Conservation (phyloP, 2,797 vertebrate genomes). For the Florisuga fusca region DNA sequence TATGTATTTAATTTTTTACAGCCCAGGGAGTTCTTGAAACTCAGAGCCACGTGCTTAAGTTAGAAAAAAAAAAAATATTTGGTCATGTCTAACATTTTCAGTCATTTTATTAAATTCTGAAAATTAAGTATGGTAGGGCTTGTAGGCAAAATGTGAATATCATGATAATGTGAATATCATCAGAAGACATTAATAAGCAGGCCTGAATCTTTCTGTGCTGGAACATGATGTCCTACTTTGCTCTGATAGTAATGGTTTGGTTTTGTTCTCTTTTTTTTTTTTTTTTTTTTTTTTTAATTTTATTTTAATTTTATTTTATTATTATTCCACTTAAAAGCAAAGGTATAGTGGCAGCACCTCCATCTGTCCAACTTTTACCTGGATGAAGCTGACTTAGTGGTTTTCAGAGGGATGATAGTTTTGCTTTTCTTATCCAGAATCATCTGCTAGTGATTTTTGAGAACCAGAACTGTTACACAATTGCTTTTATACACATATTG, state of each 20-base stretch:
- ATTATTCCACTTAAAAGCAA: background rate
- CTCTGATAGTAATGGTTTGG: background rate
- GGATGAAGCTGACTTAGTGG: background rate
- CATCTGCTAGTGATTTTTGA: background rate
- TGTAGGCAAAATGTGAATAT: background rate
- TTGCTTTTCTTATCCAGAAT: background rate
- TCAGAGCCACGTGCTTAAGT: background rate
- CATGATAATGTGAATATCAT: background rate
- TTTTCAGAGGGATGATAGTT: background rate
- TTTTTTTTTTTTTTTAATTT: background rate
- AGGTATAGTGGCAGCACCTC: background rate
- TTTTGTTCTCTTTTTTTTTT: background rate
- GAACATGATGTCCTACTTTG: conserved; percentile 43
- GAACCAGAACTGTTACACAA: conserved; percentile 41
- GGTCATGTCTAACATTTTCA: background rate
- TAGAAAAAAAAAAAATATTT: background rate
- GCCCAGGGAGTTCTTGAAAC: background rate
- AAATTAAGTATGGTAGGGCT: background rate
- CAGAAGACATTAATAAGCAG: conserved; percentile 19
- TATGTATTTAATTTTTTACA: background rate
- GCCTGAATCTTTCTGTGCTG: background rate
- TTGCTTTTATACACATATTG: conserved; percentile 10
- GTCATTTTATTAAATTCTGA: background rate
- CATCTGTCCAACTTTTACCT: background rate
- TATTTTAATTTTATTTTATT: too few species aligned